phyloP scores from a whole-genome alignment of 1,140 invertebrate species.

The Leptinotarsa undecemlineata region DNA sequence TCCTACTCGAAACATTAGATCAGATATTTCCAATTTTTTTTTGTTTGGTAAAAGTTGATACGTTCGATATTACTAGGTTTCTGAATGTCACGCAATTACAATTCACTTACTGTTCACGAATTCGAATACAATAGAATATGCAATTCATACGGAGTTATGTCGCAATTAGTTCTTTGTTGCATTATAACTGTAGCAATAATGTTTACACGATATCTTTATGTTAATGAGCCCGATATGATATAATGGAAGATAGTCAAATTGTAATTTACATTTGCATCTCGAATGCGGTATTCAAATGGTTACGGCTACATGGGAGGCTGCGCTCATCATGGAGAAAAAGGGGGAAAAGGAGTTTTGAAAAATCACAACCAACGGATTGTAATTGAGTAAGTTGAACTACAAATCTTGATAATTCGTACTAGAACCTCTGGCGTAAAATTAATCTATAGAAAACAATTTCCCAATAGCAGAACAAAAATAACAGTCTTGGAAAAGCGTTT shows the following conservation, averaged over 20 bases:
- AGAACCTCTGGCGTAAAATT: too few species aligned
- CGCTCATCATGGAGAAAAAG: not conserved
- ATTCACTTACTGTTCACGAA: constrained; percentile 12
- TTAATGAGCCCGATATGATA: constrained; percentile 31
- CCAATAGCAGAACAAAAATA: too few species aligned
- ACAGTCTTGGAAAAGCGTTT: too few species aligned
- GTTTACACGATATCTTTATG: constrained; percentile 41
- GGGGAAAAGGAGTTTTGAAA: not conserved
- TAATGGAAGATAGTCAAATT: constrained; percentile 25
- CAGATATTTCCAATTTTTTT: not conserved
- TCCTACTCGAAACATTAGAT: too few species aligned
- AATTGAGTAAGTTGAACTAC: too few species aligned
- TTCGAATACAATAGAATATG: constrained; percentile 25
- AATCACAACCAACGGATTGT: not conserved
- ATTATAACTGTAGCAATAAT: constrained; percentile 36
- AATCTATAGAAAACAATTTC: too few species aligned
- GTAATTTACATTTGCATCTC: not conserved
- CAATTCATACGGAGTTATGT: constrained; percentile 31
- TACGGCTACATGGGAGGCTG: not conserved
- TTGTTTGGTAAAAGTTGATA: not conserved
- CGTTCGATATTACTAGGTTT: constrained; percentile 12
- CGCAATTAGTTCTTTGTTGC: constrained; percentile 38
- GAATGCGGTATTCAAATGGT: not conserved
- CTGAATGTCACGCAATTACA: constrained; percentile 13
- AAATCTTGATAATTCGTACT: too few species aligned